These are phyloP conservation scores for Anolis apletophallus DNA, from an alignment of 2,797 vertebrate species.

Conservation along the genomic window DNA sequence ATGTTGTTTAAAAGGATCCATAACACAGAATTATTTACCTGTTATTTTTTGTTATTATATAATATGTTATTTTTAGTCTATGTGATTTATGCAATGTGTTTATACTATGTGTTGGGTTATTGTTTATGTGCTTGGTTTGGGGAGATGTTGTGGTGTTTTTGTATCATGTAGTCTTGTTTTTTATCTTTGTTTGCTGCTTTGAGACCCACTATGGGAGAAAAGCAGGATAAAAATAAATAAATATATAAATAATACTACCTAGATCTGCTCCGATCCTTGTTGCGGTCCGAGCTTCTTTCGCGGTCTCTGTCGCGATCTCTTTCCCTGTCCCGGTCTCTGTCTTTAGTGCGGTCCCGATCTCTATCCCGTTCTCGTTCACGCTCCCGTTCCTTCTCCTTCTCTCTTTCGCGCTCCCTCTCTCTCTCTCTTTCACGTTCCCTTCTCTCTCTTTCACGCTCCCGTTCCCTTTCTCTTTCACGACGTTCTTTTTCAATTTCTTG, in stretches of 20 bases:
- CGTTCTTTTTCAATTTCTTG: conserved; percentile 94
- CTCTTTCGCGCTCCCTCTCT: conserved; percentile 83
- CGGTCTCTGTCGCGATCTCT: conserved; percentile 89
- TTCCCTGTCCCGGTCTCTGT: conserved; percentile 89
- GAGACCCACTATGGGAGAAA: no score
- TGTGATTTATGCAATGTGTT: no score
- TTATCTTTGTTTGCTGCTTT: no score
- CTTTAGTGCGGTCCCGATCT: conserved; percentile 93
- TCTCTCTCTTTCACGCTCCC: conserved; percentile 85
- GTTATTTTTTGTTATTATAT: no score
- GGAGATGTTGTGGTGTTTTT: no score
- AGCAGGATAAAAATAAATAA: no score
- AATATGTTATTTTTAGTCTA: no score
- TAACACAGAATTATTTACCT: conserved; percentile 55
- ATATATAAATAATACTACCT: conserved; percentile 68
- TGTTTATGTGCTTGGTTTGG: no score
- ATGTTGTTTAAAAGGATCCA: neutral
- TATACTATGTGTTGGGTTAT: no score
- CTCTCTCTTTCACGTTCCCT: conserved; percentile 87
- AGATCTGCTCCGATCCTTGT: conserved; percentile 90
- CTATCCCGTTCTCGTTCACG: conserved; percentile 93
- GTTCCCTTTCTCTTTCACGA: conserved; percentile 88
- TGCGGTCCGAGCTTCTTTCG: conserved; percentile 88
- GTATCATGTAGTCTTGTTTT: no score
- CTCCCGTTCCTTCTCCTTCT: conserved; percentile 91